Evolutionary conservation across 2,113 vertebrate species (phyloP).

Genomic region (Notothenia rossii): DNA sequence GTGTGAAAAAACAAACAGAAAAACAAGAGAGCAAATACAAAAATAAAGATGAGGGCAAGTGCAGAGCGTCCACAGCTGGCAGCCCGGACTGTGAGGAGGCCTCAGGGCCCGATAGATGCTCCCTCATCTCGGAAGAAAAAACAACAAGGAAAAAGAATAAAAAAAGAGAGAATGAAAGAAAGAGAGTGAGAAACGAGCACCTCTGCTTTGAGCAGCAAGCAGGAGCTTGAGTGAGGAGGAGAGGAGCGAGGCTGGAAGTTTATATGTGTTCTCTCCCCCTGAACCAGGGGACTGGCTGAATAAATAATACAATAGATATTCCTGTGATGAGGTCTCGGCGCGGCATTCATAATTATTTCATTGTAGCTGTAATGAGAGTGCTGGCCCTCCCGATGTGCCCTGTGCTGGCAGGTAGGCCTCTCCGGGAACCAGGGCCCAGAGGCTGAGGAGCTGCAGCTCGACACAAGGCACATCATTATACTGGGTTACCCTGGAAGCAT

Average conservation of each 20-base stretch:
- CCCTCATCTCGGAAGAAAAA: slow-evolving; percentile 39
- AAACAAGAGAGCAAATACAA: slow-evolving; percentile 35
- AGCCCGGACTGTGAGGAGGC: slow-evolving; percentile 31
- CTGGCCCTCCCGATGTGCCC: slow-evolving; percentile 58
- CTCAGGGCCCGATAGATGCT: slow-evolving; percentile 47
- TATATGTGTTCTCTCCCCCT: slow-evolving; percentile 85
- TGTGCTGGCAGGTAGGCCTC: slow-evolving; percentile 65
- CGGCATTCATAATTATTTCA: slow-evolving; percentile 88
- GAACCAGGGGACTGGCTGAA: slow-evolving; percentile 86
- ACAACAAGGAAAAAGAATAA: slow-evolving; percentile 30
- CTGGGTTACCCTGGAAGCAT: slow-evolving; percentile 18
- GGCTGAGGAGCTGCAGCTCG: slow-evolving; percentile 22
- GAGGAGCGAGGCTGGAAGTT: slow-evolving; percentile 79
- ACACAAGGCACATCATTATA: background rate
- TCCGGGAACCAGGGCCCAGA: slow-evolving; percentile 40
- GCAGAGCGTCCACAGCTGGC: slow-evolving; percentile 40
- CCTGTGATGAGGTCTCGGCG: slow-evolving; percentile 85
- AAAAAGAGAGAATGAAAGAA: slow-evolving; percentile 30
- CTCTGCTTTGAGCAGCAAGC: slow-evolving; percentile 76
- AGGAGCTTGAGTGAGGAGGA: slow-evolving; percentile 72
- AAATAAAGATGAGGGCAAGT: slow-evolving; percentile 41
- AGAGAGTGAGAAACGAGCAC: slow-evolving; percentile 33
- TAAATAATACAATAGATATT: slow-evolving; percentile 89
- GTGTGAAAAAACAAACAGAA: slow-evolving; percentile 10
- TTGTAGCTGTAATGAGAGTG: slow-evolving; percentile 87